Percentiles rank a stretch among this genome's conserved stretches.
Conservation (phyloP, 2,888 invertebrate species). For the Drosophila neoperkinsi region DNA sequence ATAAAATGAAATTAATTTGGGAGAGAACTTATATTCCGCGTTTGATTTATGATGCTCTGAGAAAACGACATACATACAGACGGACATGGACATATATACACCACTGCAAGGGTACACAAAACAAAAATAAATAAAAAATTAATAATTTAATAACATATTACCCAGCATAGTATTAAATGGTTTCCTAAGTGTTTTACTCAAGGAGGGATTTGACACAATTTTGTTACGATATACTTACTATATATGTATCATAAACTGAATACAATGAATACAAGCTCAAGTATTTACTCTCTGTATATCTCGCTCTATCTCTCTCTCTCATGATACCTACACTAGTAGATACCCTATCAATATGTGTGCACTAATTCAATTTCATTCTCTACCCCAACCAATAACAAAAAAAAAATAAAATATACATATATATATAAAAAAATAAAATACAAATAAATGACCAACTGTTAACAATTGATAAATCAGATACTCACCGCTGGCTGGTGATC, state of each 20-base stretch:
- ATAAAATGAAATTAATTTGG: background rate
- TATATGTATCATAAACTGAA: conserved; percentile 42
- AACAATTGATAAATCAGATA: conserved; percentile 82
- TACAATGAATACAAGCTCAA: conserved; percentile 24
- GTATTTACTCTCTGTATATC: conserved; percentile 5
- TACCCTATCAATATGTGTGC: background rate
- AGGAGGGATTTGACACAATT: conserved; percentile 40
- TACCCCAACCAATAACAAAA: background rate
- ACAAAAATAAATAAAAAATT: background rate
- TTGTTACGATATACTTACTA: conserved; percentile 24
- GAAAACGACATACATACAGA: background rate
- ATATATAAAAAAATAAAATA: background rate
- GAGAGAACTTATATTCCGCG: background rate
- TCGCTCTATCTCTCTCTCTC: conserved; percentile 1
- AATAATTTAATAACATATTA: conserved; percentile 8
- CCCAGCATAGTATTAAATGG: conserved; percentile 36
- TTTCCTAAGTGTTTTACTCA: conserved; percentile 45
- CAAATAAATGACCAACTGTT: conserved; percentile 1
- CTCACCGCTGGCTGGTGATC: conserved; percentile 94
- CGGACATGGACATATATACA: background rate
- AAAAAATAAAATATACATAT: background rate
- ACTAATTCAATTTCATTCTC: conserved; percentile 26
- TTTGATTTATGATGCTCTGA: background rate
- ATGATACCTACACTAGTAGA: conserved; percentile 2
- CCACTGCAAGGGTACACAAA: conserved; percentile 24